Evolutionary conservation across 2,113 vertebrate genomes (phyloP).

Genomic region (Hippocampus barbouri): DNA sequence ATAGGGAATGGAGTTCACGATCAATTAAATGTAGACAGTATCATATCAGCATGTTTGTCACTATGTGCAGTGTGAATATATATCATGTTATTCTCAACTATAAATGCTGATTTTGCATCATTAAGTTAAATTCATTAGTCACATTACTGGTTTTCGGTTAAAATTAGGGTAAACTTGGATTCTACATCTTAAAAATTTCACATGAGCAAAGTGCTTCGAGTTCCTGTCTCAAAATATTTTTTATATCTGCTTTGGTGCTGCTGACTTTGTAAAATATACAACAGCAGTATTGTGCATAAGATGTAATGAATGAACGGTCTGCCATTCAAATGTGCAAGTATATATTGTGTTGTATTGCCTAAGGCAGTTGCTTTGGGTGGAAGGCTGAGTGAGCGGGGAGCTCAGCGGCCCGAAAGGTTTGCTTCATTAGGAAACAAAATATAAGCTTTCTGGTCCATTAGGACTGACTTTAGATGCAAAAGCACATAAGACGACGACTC

Average conservation of each 20-base stretch:
- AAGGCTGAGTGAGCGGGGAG: constrained; percentile 75
- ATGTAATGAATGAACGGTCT: constrained; percentile 41
- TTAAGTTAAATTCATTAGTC: neutral
- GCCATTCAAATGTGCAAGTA: constrained; percentile 56
- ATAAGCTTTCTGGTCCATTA: constrained; percentile 99
- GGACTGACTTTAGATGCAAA: constrained; percentile 99
- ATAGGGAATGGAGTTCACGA: too few relatives aligned
- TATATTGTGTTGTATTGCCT: constrained; percentile 52
- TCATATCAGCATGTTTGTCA: too few relatives aligned
- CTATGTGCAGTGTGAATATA: too few relatives aligned
- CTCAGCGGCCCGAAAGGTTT: constrained; percentile 88
- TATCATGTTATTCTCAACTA: too few relatives aligned
- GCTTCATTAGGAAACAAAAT: constrained; percentile 99
- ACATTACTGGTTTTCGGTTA: neutral
- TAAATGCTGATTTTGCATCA: too few relatives aligned
- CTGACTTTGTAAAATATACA: constrained; percentile 10
- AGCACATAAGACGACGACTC: constrained; percentile 99
- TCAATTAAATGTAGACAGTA: too few relatives aligned
- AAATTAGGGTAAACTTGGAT: neutral
- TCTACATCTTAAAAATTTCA: neutral
- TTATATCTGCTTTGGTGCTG: neutral
- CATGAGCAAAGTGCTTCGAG: neutral
- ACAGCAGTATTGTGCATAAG: constrained; percentile 23
- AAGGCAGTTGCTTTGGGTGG: constrained; percentile 60
- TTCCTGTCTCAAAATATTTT: neutral